Conservation (phyloP, 2,888 invertebrate genomes). For the Agonopterix heracliana region DNA sequence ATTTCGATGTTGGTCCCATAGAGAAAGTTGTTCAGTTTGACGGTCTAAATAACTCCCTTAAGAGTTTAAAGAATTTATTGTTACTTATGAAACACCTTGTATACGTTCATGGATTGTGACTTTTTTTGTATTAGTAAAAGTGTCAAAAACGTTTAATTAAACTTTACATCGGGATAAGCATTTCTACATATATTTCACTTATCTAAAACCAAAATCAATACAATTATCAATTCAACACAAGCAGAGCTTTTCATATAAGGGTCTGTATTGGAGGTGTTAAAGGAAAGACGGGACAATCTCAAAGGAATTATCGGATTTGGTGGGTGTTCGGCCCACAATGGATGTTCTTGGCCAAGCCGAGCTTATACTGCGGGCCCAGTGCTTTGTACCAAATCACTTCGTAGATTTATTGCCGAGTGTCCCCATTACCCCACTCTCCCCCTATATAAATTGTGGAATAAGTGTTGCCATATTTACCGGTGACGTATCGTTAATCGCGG, state of each 20-base stretch:
- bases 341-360: constrained; percentile 64
- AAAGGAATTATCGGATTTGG: constrained; percentile 72
- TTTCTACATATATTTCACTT: not conserved
- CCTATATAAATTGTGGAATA: constrained; percentile 69
- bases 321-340: constrained; percentile 62
- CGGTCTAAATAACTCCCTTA: too few species aligned
- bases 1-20: too few species aligned
- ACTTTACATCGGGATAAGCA: too few species aligned
- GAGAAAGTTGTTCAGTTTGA: too few species aligned
- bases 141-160: too few species aligned
- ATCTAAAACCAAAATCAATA: constrained; percentile 1
- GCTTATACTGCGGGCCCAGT: constrained; percentile 67
- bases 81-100: too few species aligned
- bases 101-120: too few species aligned
- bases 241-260: constrained; percentile 34
- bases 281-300: constrained; percentile 72
- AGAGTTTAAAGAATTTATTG: too few species aligned
- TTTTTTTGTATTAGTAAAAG: too few species aligned
- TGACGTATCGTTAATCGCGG: constrained; percentile 71
- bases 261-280: constrained; percentile 58
- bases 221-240: constrained; percentile 32
- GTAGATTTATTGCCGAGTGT: constrained; percentile 67
- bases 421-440: constrained; percentile 63
- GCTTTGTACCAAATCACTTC: constrained; percentile 75
- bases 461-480: constrained; percentile 75